These are phyloP conservation scores for Pelecanus crispus DNA, from an alignment of 2,113 vertebrate species.

Conservation along the genomic window DNA sequence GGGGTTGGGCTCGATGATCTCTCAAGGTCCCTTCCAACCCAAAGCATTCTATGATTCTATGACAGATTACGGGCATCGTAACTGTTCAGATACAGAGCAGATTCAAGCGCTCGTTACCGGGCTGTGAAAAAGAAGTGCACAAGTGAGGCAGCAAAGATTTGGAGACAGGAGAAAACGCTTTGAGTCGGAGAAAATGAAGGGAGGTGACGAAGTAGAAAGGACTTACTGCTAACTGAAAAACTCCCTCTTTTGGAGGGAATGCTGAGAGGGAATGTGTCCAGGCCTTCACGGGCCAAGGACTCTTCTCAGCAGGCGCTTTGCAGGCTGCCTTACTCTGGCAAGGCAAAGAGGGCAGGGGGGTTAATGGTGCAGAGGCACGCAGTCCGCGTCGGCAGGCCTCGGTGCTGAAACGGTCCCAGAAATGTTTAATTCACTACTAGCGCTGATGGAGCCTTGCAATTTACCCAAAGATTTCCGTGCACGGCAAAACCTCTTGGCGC, in stretches of 20 bases:
- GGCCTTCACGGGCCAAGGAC: background rate
- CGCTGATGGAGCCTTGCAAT: background rate
- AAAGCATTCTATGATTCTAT: too few species aligned
- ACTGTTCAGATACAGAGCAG: background rate
- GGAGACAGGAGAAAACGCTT: background rate
- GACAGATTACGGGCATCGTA: accelerated
- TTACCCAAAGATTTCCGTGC: accelerated
- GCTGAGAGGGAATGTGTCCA: background rate
- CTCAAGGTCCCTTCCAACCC: too few species aligned
- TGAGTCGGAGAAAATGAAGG: background rate
- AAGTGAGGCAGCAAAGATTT: background rate
- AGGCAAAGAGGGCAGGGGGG: background rate
- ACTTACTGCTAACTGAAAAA: background rate
- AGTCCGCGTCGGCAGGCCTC: background rate
- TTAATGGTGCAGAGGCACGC: background rate
- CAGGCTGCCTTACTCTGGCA: background rate
- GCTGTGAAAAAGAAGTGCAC: background rate
- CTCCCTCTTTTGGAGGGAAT: background rate
- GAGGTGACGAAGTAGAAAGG: background rate
- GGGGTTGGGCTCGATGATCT: too few species aligned
- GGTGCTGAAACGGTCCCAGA: background rate
- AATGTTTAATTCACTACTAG: background rate
- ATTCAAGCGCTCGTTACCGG: background rate
- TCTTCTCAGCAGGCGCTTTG: background rate
- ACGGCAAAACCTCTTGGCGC: accelerated